Percentiles rank a stretch among this genome's conserved stretches.
phyloP scores from a whole-genome alignment of 2,113 vertebrate species.

The Acinonyx jubatus region DNA sequence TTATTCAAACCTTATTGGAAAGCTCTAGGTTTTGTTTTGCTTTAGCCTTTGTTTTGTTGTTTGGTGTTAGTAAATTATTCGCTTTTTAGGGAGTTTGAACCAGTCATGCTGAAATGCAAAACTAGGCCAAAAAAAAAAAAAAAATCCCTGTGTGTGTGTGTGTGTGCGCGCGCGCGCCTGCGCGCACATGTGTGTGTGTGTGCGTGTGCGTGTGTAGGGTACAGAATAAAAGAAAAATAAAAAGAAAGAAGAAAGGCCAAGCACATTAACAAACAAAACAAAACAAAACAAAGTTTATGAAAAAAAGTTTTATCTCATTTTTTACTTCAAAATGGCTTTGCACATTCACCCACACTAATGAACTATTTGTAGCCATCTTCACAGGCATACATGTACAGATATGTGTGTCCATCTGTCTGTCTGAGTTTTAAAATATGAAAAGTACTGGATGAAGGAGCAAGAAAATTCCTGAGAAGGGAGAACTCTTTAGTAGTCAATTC shows the following conservation, averaged over 20 bases:
- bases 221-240: background rate
- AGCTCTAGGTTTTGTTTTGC: conserved; percentile 86
- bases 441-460: conserved; percentile 54
- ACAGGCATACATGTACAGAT: background rate
- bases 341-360: conserved; percentile 52
- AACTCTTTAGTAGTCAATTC: conserved; percentile 62
- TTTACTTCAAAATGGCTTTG: conserved; percentile 42
- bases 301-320: conserved; percentile 27
- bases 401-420: background rate
- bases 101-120: conserved; percentile 77
- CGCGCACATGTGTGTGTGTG: background rate
- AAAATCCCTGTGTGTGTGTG: background rate
- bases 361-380: conserved; percentile 72
- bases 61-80: conserved; percentile 85
- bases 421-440: conserved; percentile 39
- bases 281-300: conserved; percentile 24
- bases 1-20: conserved; percentile 94
- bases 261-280: conserved; percentile 6
- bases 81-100: conserved; percentile 76
- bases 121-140: conserved; percentile 44
- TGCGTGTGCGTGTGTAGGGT: background rate
- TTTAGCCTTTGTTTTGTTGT: conserved; percentile 80
- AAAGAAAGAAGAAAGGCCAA: conserved; percentile 3
- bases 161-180: background rate
- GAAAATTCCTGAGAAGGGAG: conserved; percentile 70